phyloP scores from a whole-genome alignment of 2,888 invertebrate genomes.

The Acanthoscelides obtectus region DNA sequence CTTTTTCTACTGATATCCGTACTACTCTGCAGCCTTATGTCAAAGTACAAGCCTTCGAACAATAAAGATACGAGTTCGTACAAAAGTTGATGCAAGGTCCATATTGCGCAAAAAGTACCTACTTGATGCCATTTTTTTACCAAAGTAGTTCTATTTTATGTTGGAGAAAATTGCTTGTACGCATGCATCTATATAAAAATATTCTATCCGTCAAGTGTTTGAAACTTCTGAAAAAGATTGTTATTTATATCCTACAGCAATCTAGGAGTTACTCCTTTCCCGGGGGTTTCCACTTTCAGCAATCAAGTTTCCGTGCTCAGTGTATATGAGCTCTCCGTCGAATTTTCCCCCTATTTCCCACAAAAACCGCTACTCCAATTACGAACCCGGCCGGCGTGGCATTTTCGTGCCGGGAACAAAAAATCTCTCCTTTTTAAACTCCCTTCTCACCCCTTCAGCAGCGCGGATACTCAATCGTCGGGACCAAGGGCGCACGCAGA shows the following conservation, averaged over 20 bases:
- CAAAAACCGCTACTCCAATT: not conserved
- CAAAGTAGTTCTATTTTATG: too few relatives aligned
- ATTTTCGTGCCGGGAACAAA: not conserved
- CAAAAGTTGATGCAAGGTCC: too few relatives aligned
- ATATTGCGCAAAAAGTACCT: too few relatives aligned
- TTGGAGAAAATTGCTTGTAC: too few relatives aligned
- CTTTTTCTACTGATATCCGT: too few relatives aligned
- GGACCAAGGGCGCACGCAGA: not conserved
- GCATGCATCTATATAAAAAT: too few relatives aligned
- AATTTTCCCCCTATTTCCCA: not conserved
- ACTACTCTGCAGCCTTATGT: too few relatives aligned
- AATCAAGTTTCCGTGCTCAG: not conserved
- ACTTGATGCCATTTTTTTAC: too few relatives aligned
- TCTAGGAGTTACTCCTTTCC: not conserved
- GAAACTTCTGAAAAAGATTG: not conserved
- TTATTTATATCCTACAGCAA: not conserved
- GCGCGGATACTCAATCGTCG: not conserved
- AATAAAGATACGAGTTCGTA: too few relatives aligned
- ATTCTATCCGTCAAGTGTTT: too few relatives aligned
- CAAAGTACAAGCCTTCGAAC: too few relatives aligned
- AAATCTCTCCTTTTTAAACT: not conserved
- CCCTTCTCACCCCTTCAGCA: not conserved
- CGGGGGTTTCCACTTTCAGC: not conserved
- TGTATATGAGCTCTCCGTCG: not conserved
- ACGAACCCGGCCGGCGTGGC: not conserved